Percentiles rank a stretch among this genome's conserved stretches.
phyloP scores from a whole-genome alignment of 2,113 vertebrate genomes.

The Atrichornis clamosus region DNA sequence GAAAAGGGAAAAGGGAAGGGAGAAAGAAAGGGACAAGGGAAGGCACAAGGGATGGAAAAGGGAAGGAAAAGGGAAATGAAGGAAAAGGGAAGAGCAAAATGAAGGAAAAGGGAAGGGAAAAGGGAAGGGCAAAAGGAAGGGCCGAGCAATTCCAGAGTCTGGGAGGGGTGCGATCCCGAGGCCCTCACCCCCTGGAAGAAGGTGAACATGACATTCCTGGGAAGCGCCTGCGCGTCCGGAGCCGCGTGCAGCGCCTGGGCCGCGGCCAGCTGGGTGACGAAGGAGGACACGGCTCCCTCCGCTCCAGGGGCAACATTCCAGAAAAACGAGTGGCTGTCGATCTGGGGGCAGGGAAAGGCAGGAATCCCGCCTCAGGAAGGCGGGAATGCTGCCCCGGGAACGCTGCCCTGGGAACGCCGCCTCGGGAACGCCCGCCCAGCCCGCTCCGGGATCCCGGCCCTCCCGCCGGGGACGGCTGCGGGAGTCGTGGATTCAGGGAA shows the following conservation, averaged over 20 bases:
- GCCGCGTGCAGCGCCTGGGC: slow-evolving; percentile 81
- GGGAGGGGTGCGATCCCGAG: too few species aligned
- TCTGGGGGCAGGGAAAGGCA: slow-evolving; percentile 50
- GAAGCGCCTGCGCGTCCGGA: not conserved
- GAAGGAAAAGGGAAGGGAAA: too few species aligned
- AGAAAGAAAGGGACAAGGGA: too few species aligned
- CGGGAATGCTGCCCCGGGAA: not conserved
- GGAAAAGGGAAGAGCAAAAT: not conserved
- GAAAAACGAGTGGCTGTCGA: slow-evolving; percentile 94
- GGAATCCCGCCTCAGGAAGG: not conserved
- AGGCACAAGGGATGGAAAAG: too few species aligned
- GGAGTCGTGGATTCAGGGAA: not conserved
- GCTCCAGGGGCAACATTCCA: slow-evolving; percentile 88
- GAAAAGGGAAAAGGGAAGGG: not conserved
- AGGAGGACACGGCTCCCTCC: slow-evolving; percentile 80
- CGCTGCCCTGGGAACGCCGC: not conserved
- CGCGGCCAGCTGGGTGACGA: slow-evolving; percentile 85
- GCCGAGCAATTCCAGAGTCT: not conserved
- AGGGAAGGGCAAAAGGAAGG: not conserved
- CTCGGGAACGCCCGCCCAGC: not conserved
- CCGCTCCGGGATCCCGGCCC: too few species aligned
- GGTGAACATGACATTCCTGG: not conserved
- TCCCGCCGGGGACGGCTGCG: too few species aligned
- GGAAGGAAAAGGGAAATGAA: too few species aligned
- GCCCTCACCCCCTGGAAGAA: not conserved